A percentile compares a stretch with the other conserved stretches of the same genome.
Evolutionary conservation across 2,888 invertebrate genomes (phyloP).

Genomic region (Perizoma flavofasciatum): DNA sequence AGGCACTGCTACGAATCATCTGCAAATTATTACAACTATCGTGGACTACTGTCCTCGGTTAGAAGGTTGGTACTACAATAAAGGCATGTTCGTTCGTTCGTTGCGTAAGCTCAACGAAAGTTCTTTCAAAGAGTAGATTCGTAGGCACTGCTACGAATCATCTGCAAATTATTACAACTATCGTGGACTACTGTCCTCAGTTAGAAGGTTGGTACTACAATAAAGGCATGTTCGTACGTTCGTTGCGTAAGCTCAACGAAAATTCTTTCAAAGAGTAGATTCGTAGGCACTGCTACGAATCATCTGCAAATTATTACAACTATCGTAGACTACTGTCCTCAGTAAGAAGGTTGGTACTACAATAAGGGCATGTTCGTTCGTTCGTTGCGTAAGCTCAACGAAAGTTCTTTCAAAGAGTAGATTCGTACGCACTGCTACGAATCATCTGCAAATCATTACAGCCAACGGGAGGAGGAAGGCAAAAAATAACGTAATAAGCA

Average conservation of each 20-base stretch:
- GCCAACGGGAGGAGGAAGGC: too few relatives aligned
- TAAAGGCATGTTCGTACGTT: too few relatives aligned
- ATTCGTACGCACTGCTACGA: conserved; percentile 89
- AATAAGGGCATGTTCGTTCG: too few relatives aligned
- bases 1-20: conserved; percentile 68
- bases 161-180: conserved; percentile 82
- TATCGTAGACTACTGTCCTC: conserved; percentile 86
- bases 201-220: conserved; percentile 89
- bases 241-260: too few relatives aligned
- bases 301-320: conserved; percentile 86
- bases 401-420: too few relatives aligned
- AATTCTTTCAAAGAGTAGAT: too few relatives aligned
- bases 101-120: too few relatives aligned
- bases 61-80: conserved; percentile 82
- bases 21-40: conserved; percentile 85
- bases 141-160: conserved; percentile 79
- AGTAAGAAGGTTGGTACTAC: conserved; percentile 89
- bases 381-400: too few relatives aligned
- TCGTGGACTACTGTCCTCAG: conserved; percentile 86
- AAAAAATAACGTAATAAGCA: too few relatives aligned
- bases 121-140: conserved; percentile 80
- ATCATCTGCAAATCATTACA: conserved; percentile 85
- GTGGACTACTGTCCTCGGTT: conserved; percentile 87
- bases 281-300: conserved; percentile 88
- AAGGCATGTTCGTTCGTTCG: too few relatives aligned